These are phyloP conservation scores for Steinernema khuongi DNA, from an alignment of 1,140 invertebrate species.

Conservation along the genomic window DNA sequence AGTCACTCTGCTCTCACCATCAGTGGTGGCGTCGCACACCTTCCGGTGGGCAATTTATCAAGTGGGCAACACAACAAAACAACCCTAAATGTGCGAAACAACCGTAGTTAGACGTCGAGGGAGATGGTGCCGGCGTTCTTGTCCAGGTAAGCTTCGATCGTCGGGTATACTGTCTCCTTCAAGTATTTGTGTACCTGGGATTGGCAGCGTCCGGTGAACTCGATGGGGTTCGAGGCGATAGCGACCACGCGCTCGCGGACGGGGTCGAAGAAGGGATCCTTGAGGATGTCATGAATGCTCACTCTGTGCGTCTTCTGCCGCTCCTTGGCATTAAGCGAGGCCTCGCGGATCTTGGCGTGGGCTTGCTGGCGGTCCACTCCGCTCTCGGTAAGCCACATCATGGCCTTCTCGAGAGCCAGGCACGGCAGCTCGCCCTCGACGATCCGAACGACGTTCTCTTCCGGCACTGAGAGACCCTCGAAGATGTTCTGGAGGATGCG, in stretches of 20 bases:
- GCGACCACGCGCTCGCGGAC: constrained; percentile 46
- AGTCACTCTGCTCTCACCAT: too few species aligned
- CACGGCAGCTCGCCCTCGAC: constrained; percentile 48
- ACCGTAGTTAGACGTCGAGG: constrained; percentile 32
- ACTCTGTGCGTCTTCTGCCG: constrained; percentile 27
- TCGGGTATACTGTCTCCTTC: constrained; percentile 45
- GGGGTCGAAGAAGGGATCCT: constrained; percentile 45
- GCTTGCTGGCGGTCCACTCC: constrained; percentile 52
- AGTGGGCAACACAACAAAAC: too few species aligned
- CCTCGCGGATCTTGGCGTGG: constrained; percentile 49
- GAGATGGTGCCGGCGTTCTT: constrained; percentile 23
- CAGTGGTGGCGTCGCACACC: too few species aligned
- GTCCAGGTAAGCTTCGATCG: constrained; percentile 36
- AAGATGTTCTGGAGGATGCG: constrained; percentile 69
- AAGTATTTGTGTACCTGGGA: constrained; percentile 46
- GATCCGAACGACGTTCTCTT: constrained; percentile 35
- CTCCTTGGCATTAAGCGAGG: constrained; percentile 43
- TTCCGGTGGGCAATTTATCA: too few species aligned
- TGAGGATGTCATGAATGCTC: constrained; percentile 41
- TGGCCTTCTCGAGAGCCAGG: constrained; percentile 54
- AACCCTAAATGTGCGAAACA: constrained; percentile 16
- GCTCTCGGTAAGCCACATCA: constrained; percentile 50
- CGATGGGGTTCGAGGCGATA: constrained; percentile 40
- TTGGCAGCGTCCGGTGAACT: constrained; percentile 46
- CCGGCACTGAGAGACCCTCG: constrained; percentile 50